These are phyloP conservation scores for Mylabris sibirica DNA, from an alignment of 2,888 invertebrate genomes.

Conservation along the genomic window DNA sequence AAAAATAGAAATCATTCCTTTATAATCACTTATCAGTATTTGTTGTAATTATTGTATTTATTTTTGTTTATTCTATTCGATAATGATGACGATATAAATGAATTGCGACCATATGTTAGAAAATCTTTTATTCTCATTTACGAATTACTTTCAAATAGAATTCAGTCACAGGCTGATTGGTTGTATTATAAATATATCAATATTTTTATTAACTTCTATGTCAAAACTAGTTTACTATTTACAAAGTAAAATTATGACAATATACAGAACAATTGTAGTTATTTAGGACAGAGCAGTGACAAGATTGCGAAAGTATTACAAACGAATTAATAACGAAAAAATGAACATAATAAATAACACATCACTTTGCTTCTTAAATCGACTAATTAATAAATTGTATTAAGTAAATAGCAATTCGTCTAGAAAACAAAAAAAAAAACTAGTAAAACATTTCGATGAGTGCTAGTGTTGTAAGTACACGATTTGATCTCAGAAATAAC, in stretches of 20 bases:
- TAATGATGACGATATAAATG: background rate
- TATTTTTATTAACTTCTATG: slow-evolving; percentile 55
- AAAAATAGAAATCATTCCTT: background rate
- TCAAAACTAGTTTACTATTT: slow-evolving; percentile 57
- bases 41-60: background rate
- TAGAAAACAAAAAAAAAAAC: slow-evolving; percentile 14
- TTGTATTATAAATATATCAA: slow-evolving; percentile 62
- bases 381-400: slow-evolving; percentile 12
- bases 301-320: slow-evolving; percentile 32
- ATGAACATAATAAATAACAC: slow-evolving; percentile 32
- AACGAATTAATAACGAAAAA: slow-evolving; percentile 43
- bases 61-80: background rate
- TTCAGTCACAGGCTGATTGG: slow-evolving; percentile 58
- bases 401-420: background rate
- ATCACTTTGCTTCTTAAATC: slow-evolving; percentile 23
- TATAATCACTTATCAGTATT: slow-evolving; percentile 4
- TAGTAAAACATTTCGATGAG: slow-evolving; percentile 13
- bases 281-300: slow-evolving; percentile 33
- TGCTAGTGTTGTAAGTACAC: background rate
- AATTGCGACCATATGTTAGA: slow-evolving; percentile 36
- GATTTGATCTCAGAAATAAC: background rate
- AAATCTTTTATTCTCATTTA: slow-evolving; percentile 51
- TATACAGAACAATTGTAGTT: slow-evolving; percentile 48
- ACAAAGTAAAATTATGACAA: slow-evolving; percentile 56
- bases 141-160: slow-evolving; percentile 53